Base-by-base conservation (phyloP, 64 coral and sea anemone genomes). In the Acropora tenuis region DNA sequence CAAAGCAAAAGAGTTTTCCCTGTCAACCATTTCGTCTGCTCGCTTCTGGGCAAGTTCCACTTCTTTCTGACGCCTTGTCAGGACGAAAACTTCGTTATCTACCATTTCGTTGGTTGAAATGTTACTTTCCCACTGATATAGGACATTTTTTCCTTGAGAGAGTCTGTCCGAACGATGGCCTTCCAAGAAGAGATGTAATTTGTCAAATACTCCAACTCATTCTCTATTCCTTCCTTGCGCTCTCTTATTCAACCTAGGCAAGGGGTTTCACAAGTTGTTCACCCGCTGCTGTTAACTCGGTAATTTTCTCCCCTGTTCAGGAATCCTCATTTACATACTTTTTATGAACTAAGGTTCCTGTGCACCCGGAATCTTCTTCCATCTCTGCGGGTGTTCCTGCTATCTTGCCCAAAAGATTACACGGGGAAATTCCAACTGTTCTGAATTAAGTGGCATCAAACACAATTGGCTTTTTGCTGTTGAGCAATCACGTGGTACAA, bases 401-500 rank as follows among this genome's bases (percentile, higher is more conserved):
- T n/a, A 87, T 87, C 16, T 2, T 49, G 2, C 84, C 84, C 18
- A 30, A 13, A 15, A 63, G 0, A 13, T 12, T 63, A 12, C 60
- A 13, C 13, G 11, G 8, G 60, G 60, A 13, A 73, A 73, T 42
- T 59, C 55, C 5, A 30, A 84, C 66, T 63, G 80, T n/a, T 84
- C 80, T 52, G 80, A 59, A 66, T 57, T 65, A n/a, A 84, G 55
- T 17, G 80, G 80, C n/a, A 48, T 84, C 80, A 84, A 66, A 67
- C 80, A 84, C 61, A 83, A 83, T 49, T n/a, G 10, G 5, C 30
- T 30, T 30, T 30, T 30, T 30, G 30, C 30, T 30, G 30, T 30
- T 30, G 30, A 30, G 30, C 30, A 30, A 30, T 30, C 30, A 30
- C 30, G 30, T 30, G 30, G 30, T 30, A 30, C 30, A 30, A 30